Base-by-base conservation (phyloP, 2,888 invertebrate species). In the Brachyptera risi region DNA sequence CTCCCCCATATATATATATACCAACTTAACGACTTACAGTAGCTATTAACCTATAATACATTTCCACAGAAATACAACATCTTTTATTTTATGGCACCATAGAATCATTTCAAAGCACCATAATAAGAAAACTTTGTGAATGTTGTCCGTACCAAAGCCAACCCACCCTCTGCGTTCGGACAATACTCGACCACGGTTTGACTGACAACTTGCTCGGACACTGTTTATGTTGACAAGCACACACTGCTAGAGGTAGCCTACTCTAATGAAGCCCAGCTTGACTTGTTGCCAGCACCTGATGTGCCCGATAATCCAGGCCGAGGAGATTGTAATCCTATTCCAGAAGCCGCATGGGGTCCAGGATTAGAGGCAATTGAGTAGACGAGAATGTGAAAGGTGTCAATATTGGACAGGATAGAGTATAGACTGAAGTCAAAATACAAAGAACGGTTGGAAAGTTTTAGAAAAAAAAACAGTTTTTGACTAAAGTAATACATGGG, bases 391-490 rank as follows among this genome's bases (percentile, higher is more conserved):
- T 42, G 21, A 42, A 13, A 42, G 42, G 42, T 42, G 42, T 42
- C 42, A 42, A 42, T 19, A 42, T 15, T 17, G 3, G 42, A 42
- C 42, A 42, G 21, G 42, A 5, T 4, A 42, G 71, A 90, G 89
- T 75, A 91, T 90, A 76, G 90, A 88, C 83, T n/a, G n/a, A n/a
- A 84, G 42, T 21, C 4, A n/a, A n/a, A n/a, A n/a, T n/a, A n/a
- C n/a, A n/a, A n/a, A n/a, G n/a, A n/a, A n/a, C n/a, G n/a, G n/a
- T n/a, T n/a, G n/a, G n/a, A n/a, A n/a, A n/a, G n/a, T n/a, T n/a
- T n/a, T n/a, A n/a, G n/a, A n/a, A n/a, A n/a, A n/a, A n/a, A n/a
- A n/a, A n/a, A n/a, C n/a, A n/a, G n/a, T n/a, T n/a, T n/a, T n/a
- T n/a, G n/a, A n/a, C n/a, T n/a, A n/a, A n/a, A n/a, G n/a, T n/a